These are phyloP conservation scores for Cryptophagus acutangulus DNA, from an alignment of 2,888 invertebrate species.

Conservation along the genomic window DNA sequence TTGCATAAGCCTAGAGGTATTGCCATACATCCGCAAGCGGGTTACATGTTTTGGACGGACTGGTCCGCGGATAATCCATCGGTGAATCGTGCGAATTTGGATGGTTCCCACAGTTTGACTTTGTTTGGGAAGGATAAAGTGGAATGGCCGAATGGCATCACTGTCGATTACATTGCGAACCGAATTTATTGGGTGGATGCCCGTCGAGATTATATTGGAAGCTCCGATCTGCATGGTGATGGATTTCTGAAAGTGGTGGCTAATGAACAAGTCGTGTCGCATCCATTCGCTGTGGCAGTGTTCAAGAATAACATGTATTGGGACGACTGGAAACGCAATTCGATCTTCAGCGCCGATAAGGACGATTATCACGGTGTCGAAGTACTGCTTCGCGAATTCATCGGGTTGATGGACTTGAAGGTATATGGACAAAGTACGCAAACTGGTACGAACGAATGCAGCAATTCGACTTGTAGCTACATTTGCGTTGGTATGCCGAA, in stretches of 20 bases:
- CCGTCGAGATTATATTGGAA: slow-evolving; percentile 73
- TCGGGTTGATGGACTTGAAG: slow-evolving; percentile 78
- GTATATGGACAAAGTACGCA: slow-evolving; percentile 73
- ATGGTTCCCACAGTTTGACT: slow-evolving; percentile 64
- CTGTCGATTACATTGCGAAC: slow-evolving; percentile 76
- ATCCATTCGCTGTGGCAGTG: slow-evolving; percentile 83
- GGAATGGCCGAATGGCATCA: slow-evolving; percentile 82
- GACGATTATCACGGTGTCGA: slow-evolving; percentile 54
- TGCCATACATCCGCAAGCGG: slow-evolving; percentile 75
- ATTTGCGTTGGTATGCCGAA: slow-evolving; percentile 74
- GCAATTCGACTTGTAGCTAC: slow-evolving; percentile 59
- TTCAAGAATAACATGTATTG: slow-evolving; percentile 83
- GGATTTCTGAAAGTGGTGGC: slow-evolving; percentile 57
- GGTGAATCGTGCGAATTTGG: slow-evolving; percentile 73
- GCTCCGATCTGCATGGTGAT: slow-evolving; percentile 47
- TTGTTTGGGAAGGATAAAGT: slow-evolving; percentile 64
- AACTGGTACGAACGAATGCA: slow-evolving; percentile 69
- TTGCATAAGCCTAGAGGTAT: slow-evolving; percentile 56
- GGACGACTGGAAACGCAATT: slow-evolving; percentile 83
- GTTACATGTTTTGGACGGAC: slow-evolving; percentile 83
- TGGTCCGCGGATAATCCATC: slow-evolving; percentile 76
- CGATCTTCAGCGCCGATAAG: slow-evolving; percentile 76
- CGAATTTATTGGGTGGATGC: slow-evolving; percentile 87
- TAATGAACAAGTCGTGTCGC: slow-evolving; percentile 63
- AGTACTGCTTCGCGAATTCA: slow-evolving; percentile 51